Conservation (phyloP, 2,113 vertebrate genomes). For the Chamaetylas fuelleborni region DNA sequence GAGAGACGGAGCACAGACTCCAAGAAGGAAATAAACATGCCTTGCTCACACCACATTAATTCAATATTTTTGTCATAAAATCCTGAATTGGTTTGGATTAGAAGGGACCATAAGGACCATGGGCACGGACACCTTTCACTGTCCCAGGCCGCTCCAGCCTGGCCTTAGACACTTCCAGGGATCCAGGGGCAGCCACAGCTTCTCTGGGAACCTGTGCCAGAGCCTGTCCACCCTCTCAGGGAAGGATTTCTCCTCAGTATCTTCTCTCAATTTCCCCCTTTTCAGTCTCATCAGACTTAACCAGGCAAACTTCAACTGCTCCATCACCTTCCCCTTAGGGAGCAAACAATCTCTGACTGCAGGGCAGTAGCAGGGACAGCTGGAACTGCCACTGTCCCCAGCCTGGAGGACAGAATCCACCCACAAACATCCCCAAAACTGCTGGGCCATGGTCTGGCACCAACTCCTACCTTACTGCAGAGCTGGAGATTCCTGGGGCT, state of each 20-base stretch:
- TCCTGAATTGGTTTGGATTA: neutral
- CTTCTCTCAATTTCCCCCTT: neutral
- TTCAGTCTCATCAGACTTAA: neutral
- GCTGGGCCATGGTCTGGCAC: neutral
- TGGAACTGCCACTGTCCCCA: neutral
- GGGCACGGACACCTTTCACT: neutral
- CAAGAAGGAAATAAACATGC: neutral
- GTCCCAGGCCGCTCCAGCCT: accelerated
- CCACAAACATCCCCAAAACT: neutral
- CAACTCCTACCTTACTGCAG: neutral
- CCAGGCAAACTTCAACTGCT: neutral
- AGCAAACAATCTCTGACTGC: neutral
- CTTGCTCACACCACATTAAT: neutral
- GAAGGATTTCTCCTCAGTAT: neutral
- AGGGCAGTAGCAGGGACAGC: neutral
- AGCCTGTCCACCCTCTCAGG: neutral
- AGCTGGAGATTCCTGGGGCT: neutral
- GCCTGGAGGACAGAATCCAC: neutral
- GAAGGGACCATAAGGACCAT: accelerated
- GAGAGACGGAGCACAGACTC: neutral
- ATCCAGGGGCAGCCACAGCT: neutral
- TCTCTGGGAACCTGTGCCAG: neutral
- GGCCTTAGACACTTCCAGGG: neutral
- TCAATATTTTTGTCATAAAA: neutral
- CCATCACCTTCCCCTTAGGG: neutral